Conservation (phyloP, 2,888 invertebrate species). For the Microctonus hyperodae region DNA sequence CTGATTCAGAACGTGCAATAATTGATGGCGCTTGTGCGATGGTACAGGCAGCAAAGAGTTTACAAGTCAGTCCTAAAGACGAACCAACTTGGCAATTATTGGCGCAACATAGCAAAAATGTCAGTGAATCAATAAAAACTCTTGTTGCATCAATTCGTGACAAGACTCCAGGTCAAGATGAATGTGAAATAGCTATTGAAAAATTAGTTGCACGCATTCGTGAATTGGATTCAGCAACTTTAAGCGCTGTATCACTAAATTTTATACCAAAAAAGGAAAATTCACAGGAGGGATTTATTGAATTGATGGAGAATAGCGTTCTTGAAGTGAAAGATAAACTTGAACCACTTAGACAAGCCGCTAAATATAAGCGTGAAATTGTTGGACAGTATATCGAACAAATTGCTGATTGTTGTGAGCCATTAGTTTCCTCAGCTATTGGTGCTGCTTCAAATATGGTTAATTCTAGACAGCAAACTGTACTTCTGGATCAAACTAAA, state of each 20-base stretch:
- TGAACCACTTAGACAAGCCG: constrained; percentile 85
- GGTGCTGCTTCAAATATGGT: constrained; percentile 91
- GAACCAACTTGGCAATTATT: constrained; percentile 94
- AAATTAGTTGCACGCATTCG: constrained; percentile 78
- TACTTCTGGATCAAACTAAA: constrained; percentile 88
- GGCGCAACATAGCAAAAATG: constrained; percentile 92
- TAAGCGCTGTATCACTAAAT: constrained; percentile 87
- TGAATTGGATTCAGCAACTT: constrained; percentile 84
- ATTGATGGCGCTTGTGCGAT: constrained; percentile 89
- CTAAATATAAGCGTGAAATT: constrained; percentile 90
- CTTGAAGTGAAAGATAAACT: constrained; percentile 84
- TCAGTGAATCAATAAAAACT: constrained; percentile 95
- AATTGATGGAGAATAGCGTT: constrained; percentile 80
- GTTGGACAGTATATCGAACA: constrained; percentile 87
- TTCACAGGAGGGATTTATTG: constrained; percentile 77
- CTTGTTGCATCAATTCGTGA: constrained; percentile 93
- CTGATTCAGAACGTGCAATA: constrained; percentile 79
- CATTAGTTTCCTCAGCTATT: constrained; percentile 82
- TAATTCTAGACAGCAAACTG: constrained; percentile 86
- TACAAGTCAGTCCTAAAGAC: constrained; percentile 90
- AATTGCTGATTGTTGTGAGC: constrained; percentile 82
- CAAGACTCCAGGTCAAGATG: constrained; percentile 94
- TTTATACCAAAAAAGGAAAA: constrained; percentile 75
- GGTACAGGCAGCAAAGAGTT: constrained; percentile 87
- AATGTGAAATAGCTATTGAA: constrained; percentile 86